phyloP scores from a whole-genome alignment of 1,140 invertebrate genomes.

The Drosophila subpulchrella region DNA sequence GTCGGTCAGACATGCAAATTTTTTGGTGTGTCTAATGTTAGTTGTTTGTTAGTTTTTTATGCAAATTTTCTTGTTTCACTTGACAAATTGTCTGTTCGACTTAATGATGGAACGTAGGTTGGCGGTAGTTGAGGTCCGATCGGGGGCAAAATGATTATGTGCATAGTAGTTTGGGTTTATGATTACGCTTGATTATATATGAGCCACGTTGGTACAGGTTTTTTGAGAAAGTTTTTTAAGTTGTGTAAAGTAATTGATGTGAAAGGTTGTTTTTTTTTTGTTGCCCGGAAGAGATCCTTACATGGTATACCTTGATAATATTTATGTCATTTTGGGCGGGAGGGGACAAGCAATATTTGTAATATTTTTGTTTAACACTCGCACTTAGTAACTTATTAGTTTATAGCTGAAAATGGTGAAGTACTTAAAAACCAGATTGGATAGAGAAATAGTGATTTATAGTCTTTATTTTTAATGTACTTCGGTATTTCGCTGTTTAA shows the following conservation, averaged over 20 bases:
- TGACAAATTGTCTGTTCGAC: constrained; percentile 78
- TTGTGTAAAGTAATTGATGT: neutral
- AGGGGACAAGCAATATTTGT: no score
- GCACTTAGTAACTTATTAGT: no score
- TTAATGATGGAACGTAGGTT: constrained; percentile 71
- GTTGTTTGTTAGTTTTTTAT: constrained; percentile 79
- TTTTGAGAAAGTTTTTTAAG: constrained; percentile 12
- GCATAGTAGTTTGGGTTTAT: constrained; percentile 32
- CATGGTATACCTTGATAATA: no score
- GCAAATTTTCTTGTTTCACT: constrained; percentile 76
- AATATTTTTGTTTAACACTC: no score
- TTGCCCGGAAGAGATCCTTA: neutral
- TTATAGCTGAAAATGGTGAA: no score
- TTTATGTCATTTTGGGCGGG: no score
- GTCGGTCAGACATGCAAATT: constrained; percentile 77
- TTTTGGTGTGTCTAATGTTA: constrained; percentile 69
- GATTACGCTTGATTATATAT: constrained; percentile 21
- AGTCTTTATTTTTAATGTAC: no score
- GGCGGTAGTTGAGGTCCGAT: constrained; percentile 9
- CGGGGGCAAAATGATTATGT: constrained; percentile 35
- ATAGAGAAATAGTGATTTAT: no score
- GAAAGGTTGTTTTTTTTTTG: neutral
- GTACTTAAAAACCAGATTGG: no score
- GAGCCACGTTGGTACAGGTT: constrained; percentile 2
- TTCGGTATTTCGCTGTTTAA: no score